Percentiles rank a stretch among this genome's conserved stretches.
These are phyloP conservation scores for Corynorhinus townsendii DNA, from an alignment of 2,113 vertebrate species.

Conservation along the genomic window DNA sequence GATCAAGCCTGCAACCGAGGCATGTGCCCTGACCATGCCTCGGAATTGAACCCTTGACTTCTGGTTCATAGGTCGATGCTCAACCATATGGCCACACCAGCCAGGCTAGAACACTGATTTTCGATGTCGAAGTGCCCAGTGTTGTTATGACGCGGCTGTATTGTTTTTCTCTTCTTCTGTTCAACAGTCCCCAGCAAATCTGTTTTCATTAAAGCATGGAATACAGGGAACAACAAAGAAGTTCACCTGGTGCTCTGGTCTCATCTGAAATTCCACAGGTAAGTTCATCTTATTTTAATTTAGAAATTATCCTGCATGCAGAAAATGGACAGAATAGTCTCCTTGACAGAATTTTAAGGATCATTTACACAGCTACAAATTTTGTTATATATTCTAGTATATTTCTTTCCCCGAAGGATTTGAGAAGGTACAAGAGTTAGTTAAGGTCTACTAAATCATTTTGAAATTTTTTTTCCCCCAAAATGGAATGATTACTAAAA, in stretches of 20 bases:
- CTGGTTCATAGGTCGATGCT: too few relatives aligned
- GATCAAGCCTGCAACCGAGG: too few relatives aligned
- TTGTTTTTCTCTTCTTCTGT: slow-evolving; percentile 8
- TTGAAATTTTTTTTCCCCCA: neutral
- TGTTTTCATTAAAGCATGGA: slow-evolving; percentile 30
- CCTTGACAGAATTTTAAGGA: neutral
- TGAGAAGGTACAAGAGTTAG: neutral
- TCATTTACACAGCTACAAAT: neutral
- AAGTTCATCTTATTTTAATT: slow-evolving; percentile 16
- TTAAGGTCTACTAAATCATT: neutral
- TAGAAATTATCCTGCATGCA: neutral
- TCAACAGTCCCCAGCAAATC: neutral
- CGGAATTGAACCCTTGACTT: too few relatives aligned
- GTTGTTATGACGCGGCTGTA: neutral
- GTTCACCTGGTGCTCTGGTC: slow-evolving; percentile 5
- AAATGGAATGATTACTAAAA: slow-evolving; percentile 20
- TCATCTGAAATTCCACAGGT: slow-evolving; percentile 18
- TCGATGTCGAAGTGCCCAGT: neutral
- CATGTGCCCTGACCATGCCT: too few relatives aligned
- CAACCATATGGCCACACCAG: too few relatives aligned
- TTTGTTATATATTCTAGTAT: neutral
- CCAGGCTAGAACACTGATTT: neutral
- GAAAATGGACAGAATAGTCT: neutral
- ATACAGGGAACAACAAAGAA: neutral
- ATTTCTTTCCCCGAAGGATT: slow-evolving; percentile 20